Percentiles rank a stretch among this genome's conserved stretches.
These are phyloP conservation scores for Neoitamus cyanurus DNA, from an alignment of 2,888 invertebrate species.

Conservation along the genomic window DNA sequence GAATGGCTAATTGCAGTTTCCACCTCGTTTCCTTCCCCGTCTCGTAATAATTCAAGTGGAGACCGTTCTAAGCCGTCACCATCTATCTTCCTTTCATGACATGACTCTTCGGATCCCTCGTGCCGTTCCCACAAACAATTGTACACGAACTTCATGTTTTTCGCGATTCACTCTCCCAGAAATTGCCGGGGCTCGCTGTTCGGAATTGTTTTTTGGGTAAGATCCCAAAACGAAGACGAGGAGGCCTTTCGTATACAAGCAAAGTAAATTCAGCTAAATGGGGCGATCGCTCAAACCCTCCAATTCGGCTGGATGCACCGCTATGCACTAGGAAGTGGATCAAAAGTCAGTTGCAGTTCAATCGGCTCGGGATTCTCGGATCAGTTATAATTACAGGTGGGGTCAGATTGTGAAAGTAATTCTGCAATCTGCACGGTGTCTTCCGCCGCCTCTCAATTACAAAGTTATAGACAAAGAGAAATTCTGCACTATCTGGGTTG, in stretches of 20 bases:
- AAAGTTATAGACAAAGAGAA: neutral
- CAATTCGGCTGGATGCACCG: neutral
- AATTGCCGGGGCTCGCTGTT: neutral
- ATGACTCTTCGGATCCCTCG: slow-evolving; percentile 35
- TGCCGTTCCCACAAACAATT: slow-evolving; percentile 50
- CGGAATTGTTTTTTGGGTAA: neutral
- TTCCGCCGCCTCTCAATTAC: neutral
- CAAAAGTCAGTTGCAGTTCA: neutral
- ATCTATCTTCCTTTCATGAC: slow-evolving; percentile 31
- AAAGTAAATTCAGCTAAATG: neutral
- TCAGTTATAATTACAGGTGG: neutral
- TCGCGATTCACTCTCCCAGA: slow-evolving; percentile 12
- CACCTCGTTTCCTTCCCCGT: neutral
- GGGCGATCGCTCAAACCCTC: neutral
- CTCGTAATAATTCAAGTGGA: neutral
- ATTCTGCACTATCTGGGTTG: neutral
- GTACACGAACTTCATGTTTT: slow-evolving; percentile 49
- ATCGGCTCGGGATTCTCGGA: neutral
- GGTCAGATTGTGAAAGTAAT: neutral
- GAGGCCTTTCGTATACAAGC: neutral
- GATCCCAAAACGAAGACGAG: neutral
- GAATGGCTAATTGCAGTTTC: slow-evolving; percentile 23
- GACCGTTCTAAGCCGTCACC: slow-evolving; percentile 17
- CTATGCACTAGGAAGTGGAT: neutral
- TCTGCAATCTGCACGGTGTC: neutral